Conservation (phyloP, 1,140 invertebrate species). For the Mactra quadrangularis region DNA sequence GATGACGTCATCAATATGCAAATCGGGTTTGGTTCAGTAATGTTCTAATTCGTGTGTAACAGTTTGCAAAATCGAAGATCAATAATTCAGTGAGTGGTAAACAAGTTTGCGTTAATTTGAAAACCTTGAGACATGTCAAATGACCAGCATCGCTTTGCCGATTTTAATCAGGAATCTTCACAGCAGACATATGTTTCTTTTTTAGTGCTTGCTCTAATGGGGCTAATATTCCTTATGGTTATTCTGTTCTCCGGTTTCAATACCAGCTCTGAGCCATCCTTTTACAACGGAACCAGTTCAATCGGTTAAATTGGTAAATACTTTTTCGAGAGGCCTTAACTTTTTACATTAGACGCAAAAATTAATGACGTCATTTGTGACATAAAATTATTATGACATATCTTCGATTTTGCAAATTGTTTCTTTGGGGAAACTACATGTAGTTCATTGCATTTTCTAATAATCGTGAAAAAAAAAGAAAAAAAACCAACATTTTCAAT, state of each 20-base stretch:
- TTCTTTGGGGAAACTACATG: no score
- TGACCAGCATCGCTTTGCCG: no score
- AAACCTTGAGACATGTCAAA: no score
- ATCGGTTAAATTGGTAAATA: no score
- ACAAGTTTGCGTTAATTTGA: no score
- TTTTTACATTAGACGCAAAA: constrained; percentile 29
- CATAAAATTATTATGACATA: background rate
- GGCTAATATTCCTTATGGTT: constrained; percentile 11
- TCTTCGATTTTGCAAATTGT: constrained; percentile 41
- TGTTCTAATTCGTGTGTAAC: no score
- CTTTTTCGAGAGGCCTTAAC: constrained; percentile 1
- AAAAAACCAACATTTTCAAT: no score
- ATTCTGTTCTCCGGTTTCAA: constrained; percentile 4
- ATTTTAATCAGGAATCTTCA: no score
- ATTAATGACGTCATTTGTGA: no score
- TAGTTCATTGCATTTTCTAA: no score
- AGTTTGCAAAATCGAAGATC: constrained; percentile 22
- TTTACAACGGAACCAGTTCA: background rate
- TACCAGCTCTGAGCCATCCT: background rate
- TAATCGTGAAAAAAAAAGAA: no score
- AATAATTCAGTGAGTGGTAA: background rate
- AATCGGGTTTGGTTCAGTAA: constrained; percentile 7
- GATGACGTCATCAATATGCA: constrained; percentile 15
- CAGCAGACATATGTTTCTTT: constrained; percentile 24
- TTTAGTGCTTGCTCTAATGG: constrained; percentile 35